Evolutionary conservation across 2,888 invertebrate genomes (phyloP).

Genomic region (Sarcophaga variegata): DNA sequence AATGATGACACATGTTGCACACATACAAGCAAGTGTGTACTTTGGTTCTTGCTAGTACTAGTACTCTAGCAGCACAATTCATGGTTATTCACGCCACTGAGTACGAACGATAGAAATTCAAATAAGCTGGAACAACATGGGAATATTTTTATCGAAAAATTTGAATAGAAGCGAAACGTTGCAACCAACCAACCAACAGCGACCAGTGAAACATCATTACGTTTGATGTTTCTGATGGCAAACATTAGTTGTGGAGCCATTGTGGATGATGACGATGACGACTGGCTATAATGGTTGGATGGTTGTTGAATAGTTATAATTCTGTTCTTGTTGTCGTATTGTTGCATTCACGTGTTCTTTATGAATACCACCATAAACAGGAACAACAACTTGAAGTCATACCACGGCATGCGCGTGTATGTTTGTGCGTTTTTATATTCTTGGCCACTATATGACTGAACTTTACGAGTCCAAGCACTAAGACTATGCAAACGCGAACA

Average conservation of each 20-base stretch:
- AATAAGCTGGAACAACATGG: constrained; percentile 71
- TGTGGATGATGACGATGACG: constrained; percentile 28
- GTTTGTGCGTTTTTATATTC: constrained; percentile 16
- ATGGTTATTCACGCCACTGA: constrained; percentile 7
- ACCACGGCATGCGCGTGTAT: neutral
- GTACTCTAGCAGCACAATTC: neutral
- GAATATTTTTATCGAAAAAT: constrained; percentile 80
- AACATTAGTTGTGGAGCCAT: constrained; percentile 4
- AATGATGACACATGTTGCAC: constrained; percentile 53
- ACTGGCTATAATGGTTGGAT: constrained; percentile 1
- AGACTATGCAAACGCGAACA: constrained; percentile 49
- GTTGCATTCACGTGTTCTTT: constrained; percentile 49
- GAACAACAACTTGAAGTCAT: neutral
- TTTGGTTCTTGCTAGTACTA: neutral
- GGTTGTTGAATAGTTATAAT: neutral
- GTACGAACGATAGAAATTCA: constrained; percentile 44
- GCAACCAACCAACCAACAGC: constrained; percentile 30
- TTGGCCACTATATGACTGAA: constrained; percentile 46
- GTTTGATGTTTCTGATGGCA: constrained; percentile 50
- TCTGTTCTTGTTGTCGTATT: constrained; percentile 15
- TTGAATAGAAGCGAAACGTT: constrained; percentile 70
- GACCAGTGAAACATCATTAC: constrained; percentile 43
- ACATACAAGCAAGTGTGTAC: neutral
- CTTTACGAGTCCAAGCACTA: constrained; percentile 52
- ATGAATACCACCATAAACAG: neutral